Conservation (phyloP, 2,113 vertebrate genomes). For the Psettodes erumei region DNA sequence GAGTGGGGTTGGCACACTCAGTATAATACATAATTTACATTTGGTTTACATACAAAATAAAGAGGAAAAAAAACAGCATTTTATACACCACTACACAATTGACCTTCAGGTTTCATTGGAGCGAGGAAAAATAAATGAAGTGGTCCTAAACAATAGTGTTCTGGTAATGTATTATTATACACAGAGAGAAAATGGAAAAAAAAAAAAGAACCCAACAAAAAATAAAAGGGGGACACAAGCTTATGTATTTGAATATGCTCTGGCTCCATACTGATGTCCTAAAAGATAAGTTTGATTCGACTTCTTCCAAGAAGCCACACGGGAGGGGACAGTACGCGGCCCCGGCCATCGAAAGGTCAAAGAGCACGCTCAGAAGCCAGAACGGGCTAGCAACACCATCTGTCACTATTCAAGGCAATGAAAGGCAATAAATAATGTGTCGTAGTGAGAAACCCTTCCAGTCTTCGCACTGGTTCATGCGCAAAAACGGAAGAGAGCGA, state of each 20-base stretch:
- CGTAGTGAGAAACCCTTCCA: constrained; percentile 34
- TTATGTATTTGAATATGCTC: constrained; percentile 57
- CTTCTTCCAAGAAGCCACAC: constrained; percentile 30
- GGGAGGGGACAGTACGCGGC: constrained; percentile 26
- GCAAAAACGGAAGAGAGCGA: constrained; percentile 18
- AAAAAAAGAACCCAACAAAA: not conserved
- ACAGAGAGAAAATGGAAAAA: constrained; percentile 21
- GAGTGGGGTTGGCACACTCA: constrained; percentile 85
- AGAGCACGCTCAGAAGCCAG: not conserved
- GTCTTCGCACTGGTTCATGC: constrained; percentile 16
- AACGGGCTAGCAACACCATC: constrained; percentile 11
- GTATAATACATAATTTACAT: constrained; percentile 86
- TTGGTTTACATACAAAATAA: constrained; percentile 79
- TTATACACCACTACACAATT: constrained; percentile 79
- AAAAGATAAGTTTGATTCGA: constrained; percentile 45
- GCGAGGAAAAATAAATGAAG: constrained; percentile 68
- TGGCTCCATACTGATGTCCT: constrained; percentile 42
- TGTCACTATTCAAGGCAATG: constrained; percentile 59
- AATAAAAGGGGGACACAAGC: constrained; percentile 11
- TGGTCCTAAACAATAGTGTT: constrained; percentile 80
- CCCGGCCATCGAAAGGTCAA: not conserved
- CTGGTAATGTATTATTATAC: constrained; percentile 63
- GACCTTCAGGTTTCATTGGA: constrained; percentile 72
- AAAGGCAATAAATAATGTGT: constrained; percentile 67
- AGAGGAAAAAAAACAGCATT: constrained; percentile 54